These are phyloP conservation scores for Apteryx mantelli DNA, from an alignment of 2,113 vertebrate species.

Conservation along the genomic window DNA sequence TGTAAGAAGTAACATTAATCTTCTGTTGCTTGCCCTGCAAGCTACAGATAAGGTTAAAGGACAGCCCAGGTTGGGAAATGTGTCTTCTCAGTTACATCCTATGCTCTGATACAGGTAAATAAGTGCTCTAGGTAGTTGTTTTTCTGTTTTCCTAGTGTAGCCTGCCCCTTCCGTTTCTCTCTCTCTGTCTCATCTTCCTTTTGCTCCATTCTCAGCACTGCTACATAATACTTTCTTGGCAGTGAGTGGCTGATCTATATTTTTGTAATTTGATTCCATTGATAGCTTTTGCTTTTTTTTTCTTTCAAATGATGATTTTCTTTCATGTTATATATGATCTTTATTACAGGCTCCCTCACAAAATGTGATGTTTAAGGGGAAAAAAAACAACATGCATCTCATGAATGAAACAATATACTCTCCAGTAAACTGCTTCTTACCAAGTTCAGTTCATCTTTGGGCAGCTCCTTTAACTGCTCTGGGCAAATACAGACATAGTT, in stretches of 20 bases:
- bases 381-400: rapidly evolving
- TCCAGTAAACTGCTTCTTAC: not conserved
- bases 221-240: not conserved
- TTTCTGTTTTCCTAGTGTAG: not conserved
- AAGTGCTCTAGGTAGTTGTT: not conserved
- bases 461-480: not conserved
- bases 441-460: not conserved
- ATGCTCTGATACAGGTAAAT: not conserved
- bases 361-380: rapidly evolving
- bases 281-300: not conserved
- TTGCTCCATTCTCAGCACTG: not conserved
- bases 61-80: not conserved
- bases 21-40: not conserved
- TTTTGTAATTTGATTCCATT: not conserved
- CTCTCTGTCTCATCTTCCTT: not conserved
- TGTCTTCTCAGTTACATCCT: not conserved
- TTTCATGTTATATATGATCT: not conserved
- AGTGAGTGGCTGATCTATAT: not conserved
- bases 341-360: not conserved
- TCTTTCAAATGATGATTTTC: not conserved
- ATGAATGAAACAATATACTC: not conserved
- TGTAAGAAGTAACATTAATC: not conserved
- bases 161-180: not conserved
- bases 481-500: rapidly evolving
- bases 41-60: not conserved